Percentiles rank a stretch among this genome's conserved stretches.
phyloP scores from a whole-genome alignment of 2,888 invertebrate species.

The Acanthacorydalis orientalis region DNA sequence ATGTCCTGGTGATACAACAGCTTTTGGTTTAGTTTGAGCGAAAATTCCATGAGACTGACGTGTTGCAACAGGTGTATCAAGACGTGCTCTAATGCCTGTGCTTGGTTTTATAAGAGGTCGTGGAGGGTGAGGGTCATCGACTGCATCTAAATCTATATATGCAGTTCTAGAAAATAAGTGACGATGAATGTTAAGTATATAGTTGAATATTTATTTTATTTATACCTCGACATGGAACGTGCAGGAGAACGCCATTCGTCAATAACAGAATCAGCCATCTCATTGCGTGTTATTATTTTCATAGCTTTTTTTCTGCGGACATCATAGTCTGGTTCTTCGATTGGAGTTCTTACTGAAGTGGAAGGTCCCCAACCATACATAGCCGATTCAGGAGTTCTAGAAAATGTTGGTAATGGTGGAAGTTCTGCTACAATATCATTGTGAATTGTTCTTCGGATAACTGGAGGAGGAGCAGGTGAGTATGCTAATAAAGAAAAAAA shows the following conservation, averaged over 20 bases:
- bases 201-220: too few relatives aligned
- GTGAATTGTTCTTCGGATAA: conserved; percentile 18
- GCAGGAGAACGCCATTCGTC: neutral
- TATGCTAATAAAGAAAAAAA: conserved; percentile 2
- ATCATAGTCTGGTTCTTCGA: neutral
- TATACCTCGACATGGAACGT: neutral
- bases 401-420: conserved; percentile 13
- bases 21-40: conserved; percentile 27
- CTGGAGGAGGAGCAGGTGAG: conserved; percentile 6
- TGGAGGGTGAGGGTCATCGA: conserved; percentile 15
- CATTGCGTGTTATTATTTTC: neutral
- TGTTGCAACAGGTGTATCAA: conserved; percentile 25
- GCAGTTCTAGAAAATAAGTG: conserved; percentile 7
- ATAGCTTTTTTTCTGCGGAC: neutral
- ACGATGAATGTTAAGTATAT: too few relatives aligned
- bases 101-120: conserved; percentile 9
- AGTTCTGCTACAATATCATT: conserved; percentile 17
- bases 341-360: too few relatives aligned
- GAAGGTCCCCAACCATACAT: too few relatives aligned
- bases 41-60: conserved; percentile 18
- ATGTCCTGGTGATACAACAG: conserved; percentile 43
- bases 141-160: conserved; percentile 22
- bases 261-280: neutral
- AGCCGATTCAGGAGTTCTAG: neutral
- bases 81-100: conserved; percentile 22